phyloP scores from a whole-genome alignment of 1,140 invertebrate species.

The Danaus plexippus region DNA sequence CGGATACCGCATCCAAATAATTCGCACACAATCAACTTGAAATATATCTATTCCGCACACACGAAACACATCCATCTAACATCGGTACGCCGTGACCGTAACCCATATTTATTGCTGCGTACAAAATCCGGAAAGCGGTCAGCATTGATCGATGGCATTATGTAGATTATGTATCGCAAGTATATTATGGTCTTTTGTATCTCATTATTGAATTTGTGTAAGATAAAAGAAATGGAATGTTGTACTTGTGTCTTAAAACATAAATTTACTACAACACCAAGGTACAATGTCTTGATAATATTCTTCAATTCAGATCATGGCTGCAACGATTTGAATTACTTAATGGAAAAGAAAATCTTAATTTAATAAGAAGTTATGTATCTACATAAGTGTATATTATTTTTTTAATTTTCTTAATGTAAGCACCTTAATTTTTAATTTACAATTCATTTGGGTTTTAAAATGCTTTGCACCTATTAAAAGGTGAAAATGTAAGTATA shows the following conservation, averaged over 20 bases:
- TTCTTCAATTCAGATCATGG: too few species aligned
- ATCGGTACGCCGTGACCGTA: constrained; percentile 26
- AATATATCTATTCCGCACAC: constrained; percentile 25
- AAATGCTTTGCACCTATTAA: too few species aligned
- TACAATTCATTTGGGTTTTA: too few species aligned
- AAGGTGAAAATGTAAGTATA: too few species aligned
- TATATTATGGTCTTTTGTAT: constrained; percentile 25
- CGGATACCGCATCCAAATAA: constrained; percentile 18
- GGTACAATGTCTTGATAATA: too few species aligned
- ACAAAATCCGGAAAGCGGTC: constrained; percentile 30
- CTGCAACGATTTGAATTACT: too few species aligned
- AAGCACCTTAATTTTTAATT: too few species aligned
- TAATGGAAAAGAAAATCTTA: too few species aligned
- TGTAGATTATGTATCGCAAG: constrained; percentile 31
- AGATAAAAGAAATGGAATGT: constrained; percentile 15
- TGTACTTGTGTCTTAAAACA: neutral
- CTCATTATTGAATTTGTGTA: constrained; percentile 23
- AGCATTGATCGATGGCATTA: constrained; percentile 34
- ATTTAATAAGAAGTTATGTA: too few species aligned
- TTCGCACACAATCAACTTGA: constrained; percentile 29
- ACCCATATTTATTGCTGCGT: constrained; percentile 32
- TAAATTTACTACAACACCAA: too few species aligned
- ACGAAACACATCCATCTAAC: constrained; percentile 33
- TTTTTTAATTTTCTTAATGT: too few species aligned
- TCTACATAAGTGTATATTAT: too few species aligned